A percentile compares a stretch with the other conserved stretches of the same genome.
Evolutionary conservation across 2,797 vertebrate species (phyloP).

Genomic region (Carapus acus): DNA sequence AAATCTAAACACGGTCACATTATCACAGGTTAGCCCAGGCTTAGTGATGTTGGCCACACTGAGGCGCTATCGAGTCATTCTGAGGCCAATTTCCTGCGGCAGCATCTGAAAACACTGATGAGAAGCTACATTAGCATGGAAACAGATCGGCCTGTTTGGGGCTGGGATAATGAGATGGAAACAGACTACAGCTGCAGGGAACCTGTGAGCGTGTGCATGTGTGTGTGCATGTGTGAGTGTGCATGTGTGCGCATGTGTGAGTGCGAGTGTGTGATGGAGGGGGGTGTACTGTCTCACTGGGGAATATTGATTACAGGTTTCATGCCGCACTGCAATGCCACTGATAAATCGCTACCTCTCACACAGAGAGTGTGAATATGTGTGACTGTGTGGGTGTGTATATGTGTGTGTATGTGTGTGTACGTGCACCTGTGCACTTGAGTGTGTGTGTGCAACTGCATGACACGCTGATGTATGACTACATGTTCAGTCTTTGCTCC

Average conservation of each 20-base stretch:
- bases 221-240: neutral
- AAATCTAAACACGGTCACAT: too few relatives aligned
- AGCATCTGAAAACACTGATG: slow-evolving; percentile 4
- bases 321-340: slow-evolving; percentile 23
- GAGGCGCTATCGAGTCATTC: too few relatives aligned
- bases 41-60: too few relatives aligned
- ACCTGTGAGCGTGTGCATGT: slow-evolving; percentile 3
- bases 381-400: too few relatives aligned
- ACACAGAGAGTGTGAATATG: neutral
- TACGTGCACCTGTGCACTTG: slow-evolving; percentile 13
- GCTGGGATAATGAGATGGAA: slow-evolving; percentile 33
- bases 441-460: neutral
- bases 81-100: neutral
- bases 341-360: slow-evolving; percentile 29
- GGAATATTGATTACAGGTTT: slow-evolving; percentile 46
- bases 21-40: too few relatives aligned
- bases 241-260: slow-evolving; percentile 15
- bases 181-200: neutral
- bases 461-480: too few relatives aligned
- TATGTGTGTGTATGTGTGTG: neutral
- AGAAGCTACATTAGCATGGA: slow-evolving; percentile 13
- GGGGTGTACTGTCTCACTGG: slow-evolving; percentile 4
- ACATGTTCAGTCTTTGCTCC: too few relatives aligned
- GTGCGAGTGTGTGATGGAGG: slow-evolving; percentile 5
- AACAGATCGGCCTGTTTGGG: slow-evolving; percentile 2